Evolutionary conservation across 2,888 invertebrate species (phyloP), one percentile per base, ranked within the genome.

Genomic region (Ornithoptera alexandrae): DNA sequence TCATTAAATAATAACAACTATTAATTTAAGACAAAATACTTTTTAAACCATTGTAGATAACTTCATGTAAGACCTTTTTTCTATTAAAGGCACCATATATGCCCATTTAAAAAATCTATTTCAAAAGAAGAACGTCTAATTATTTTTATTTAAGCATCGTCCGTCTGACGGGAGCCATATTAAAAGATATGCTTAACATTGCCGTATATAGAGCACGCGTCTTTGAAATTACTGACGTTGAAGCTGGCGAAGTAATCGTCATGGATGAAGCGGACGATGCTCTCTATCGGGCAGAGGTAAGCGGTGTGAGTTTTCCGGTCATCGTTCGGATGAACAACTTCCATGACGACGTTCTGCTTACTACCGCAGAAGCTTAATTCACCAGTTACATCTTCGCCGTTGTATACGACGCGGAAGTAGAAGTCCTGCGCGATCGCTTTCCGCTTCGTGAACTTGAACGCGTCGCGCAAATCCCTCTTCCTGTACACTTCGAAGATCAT

Each of bases 191-290:
- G 84, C 74, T 87, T 88, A 18, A 75, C 77, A 56, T 76, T 82
- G 0, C 85, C 86, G 68, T 90, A 91, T 36, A 89, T 84, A 0
- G 93, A 89, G 74, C 97, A 97, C 0, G 97, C 97, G 79, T 97
- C 97, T 85, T 97, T 97, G 81, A 96, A 97, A 86, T 97, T 97
- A 18, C 96, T 97, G n/a, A 95, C 96, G 84, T 97, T 97, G 77
- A 98, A 95, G 67, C 94, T 93, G 18, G 94, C 90, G 80, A 98
- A 97, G 84, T 97, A 97, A 86, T 97, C 97, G 76, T 97, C 97
- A 77, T 97, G 97, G 73, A 98, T 94, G 85, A 97, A 98, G 73
- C 97, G 92, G 15, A 97, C 95, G 72, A 98, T 97, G 81, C 96
- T 96, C 84, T 97, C 97, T 74, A 98, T 96, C 4, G 97, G 96